Evolutionary conservation across 2,888 invertebrate genomes (phyloP).

Genomic region (Drosophila histrio): DNA sequence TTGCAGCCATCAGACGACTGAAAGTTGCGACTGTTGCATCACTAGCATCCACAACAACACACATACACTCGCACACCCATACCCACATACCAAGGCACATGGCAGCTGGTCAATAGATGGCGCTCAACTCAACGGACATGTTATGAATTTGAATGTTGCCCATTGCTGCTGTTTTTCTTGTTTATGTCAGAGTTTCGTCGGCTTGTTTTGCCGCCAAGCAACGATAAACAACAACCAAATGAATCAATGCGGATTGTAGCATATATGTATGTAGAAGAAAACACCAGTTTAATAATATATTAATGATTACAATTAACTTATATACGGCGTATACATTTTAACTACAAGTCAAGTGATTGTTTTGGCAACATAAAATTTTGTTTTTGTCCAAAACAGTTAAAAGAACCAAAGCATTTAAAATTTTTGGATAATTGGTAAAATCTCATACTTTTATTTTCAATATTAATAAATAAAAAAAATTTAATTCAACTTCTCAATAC

Average conservation of each 20-base stretch:
- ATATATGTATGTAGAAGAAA: constrained; percentile 16
- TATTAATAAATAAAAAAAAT: too few species aligned
- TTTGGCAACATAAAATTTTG: too few species aligned
- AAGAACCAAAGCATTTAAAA: too few species aligned
- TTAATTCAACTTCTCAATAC: too few species aligned
- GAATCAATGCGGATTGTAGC: constrained; percentile 3
- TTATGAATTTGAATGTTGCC: constrained; percentile 35
- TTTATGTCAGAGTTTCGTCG: constrained; percentile 17
- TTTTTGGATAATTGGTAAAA: too few species aligned
- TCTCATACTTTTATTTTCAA: too few species aligned
- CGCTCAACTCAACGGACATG: constrained; percentile 30
- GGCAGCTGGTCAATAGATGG: constrained; percentile 24
- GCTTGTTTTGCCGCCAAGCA: constrained; percentile 4
- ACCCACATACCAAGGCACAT: constrained; percentile 16
- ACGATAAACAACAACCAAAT: constrained; percentile 15
- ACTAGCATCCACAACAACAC: neutral
- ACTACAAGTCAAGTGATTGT: too few species aligned
- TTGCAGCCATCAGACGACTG: constrained; percentile 73
- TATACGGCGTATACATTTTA: constrained; percentile 33
- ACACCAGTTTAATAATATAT: constrained; percentile 47
- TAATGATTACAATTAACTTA: constrained; percentile 50
- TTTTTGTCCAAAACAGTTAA: too few species aligned
- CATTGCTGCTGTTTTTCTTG: constrained; percentile 21
- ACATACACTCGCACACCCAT: neutral
- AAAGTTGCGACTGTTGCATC: constrained; percentile 20